Base-by-base conservation (phyloP, 1,140 invertebrate species). In the Aleiodes sp. region DNA sequence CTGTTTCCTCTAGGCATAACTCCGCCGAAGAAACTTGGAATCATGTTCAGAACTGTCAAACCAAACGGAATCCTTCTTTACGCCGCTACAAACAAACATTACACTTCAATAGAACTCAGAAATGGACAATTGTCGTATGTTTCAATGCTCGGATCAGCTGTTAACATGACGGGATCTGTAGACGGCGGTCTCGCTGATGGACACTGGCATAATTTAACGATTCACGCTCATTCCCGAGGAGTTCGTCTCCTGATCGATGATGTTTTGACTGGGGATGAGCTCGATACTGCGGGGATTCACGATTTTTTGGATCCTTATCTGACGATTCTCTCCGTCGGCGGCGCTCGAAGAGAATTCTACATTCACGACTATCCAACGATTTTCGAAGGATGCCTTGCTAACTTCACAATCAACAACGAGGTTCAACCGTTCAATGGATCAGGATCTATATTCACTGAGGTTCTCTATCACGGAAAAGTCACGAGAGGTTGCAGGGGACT, bases 261-360 rank as follows among this genome's bases (percentile, higher is more conserved):
- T 19, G 77, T 82, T n/a, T 84, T 89, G 65, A 88, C 92, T 0
- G 94, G 94, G 0, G 94, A 96, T 74, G 94, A 96, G 78, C 85
- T 97, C 2, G 94, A 96, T 77, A 88, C 91, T 1, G 91, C 90
- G 10, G 92, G 93, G 9, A 92, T 96, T 1, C 96, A 98, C 78
- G 94, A 97, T 78, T 96, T 97, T 80, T 86, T 97, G 7, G 96
- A 97, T 84, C 94, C 95, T 1, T 96, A 96, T 78, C 83, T 97
- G 7, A 94, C 94, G 0, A 87, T 90, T 3, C 78, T 97, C 1
- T 91, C 90, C 0, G 78, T 97, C 46, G 96, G 95, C 24, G 94
- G 94, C 14, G 88, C 90, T 0, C 87, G 88, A 72, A 75, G 80
- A 29, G 86, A 88, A 61, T 90, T 90, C 76, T 87, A 88, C 79